Evolutionary conservation across 2,797 vertebrate genomes (phyloP), one percentile per base, ranked within the genome.

Genomic region (Holocentrus rufus): DNA sequence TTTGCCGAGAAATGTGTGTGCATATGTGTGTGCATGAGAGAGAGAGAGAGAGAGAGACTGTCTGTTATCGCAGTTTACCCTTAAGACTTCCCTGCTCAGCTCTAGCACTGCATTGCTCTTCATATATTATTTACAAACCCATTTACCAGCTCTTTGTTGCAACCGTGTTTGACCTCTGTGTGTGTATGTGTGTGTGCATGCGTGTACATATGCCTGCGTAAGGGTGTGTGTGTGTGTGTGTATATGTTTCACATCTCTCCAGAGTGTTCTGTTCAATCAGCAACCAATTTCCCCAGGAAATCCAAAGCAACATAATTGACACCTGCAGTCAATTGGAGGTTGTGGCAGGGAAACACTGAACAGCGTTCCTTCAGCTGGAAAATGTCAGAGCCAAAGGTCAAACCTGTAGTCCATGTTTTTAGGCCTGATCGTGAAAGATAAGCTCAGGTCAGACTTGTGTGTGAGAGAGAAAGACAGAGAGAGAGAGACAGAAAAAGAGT

Each of bases 361-460:
- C 44, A 10, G 36, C 13, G 0, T 17, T 76, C n/a, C 65, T 42
- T 69, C 75, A 67, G 58, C 74, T 70, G 22, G 72, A 76, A 73
- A 87, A 88, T 89, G 88, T 77, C 87, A 85, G 50, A 49, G 79
- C 53, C 80, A 88, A 86, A 88, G 83, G 88, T 84, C 79, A 88
- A 55, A 56, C 36, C 76, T 68, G 62, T 56, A 65, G 71, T 65
- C 44, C 9, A 1, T 73, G 76, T 75, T 72, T 77, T 39, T 14
- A 18, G 66, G 56, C 65, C 60, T 65, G 52, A 67, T 66, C 63
- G 56, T 25, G 23, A 39, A 53, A 74, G 23, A 47, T 49, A 58
- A 57, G 46, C 25, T 70, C 11, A 27, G 1, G 14, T 47, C 27
- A 18, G 34, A 30, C 17, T 18, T 49, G 31, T 31, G 0, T 22